Base-by-base conservation (phyloP, 2,797 vertebrate genomes). In the Sphenopsis melanotis region DNA sequence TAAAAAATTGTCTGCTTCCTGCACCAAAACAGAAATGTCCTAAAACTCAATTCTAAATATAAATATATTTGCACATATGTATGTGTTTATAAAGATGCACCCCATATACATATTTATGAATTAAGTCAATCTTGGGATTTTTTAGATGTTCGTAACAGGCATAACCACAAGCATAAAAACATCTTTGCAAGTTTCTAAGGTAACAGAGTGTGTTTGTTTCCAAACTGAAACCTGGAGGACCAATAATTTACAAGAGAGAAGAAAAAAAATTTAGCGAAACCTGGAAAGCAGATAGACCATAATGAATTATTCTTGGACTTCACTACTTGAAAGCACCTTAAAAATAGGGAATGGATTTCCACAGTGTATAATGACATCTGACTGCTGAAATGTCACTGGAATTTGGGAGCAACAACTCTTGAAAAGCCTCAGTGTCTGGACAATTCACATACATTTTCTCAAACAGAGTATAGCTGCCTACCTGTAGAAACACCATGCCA, bases 261-360 rank as follows among this genome's bases (percentile, higher is more conserved):
- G 15, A 17, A 21, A 47, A 57, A 57, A 32, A 77, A 53, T 0
- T 4, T 34, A 66, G 19, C 0, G 1, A 72, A 89, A 64, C 12
- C 9, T 46, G n/a, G 68, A 83, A 75, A 70, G 3, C 9, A 59
- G 47, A 56, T 0, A 1, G 27, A 72, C 4, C 10, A 4, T 47
- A 61, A 78, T 34, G 30, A 70, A 3, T 53, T 41, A 10, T 53
- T 81, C n/a, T 78, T 70, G 65, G 16, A 21, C 12, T 56, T 70
- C 30, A 49, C 20, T 56, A 46, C 26, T 72, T 16, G 15, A 57
- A 83, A 61, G 3, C 29, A 52, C 37, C 23, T 64, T 36, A 57
- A 72, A 90, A 64, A 49, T 12, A 18, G 10, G 34, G 24, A 87
- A 47, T 37, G 6, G 26, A 53, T 75, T 90, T 78, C n/a, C 15